phyloP scores from a whole-genome alignment of 1,140 invertebrate species.

The Ceratitis capitata region DNA sequence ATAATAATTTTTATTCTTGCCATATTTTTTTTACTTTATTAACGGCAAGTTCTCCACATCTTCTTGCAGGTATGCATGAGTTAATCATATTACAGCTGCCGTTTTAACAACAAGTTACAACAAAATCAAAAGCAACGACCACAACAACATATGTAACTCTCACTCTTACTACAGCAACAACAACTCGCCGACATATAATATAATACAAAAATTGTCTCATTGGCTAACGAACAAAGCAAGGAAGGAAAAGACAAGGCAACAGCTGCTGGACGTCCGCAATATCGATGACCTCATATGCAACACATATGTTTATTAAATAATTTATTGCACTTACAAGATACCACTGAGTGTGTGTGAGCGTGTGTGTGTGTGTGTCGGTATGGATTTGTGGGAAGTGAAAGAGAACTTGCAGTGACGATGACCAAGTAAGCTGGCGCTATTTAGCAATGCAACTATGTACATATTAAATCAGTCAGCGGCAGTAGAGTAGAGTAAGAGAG shows the following conservation, averaged over 20 bases:
- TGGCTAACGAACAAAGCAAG: not conserved
- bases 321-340: not conserved
- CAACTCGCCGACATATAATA: not conserved
- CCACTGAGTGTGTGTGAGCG: not conserved
- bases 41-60: no score
- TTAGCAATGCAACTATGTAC: not conserved
- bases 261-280: not conserved
- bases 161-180: not conserved
- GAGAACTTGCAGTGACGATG: not conserved
- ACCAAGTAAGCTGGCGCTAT: not conserved
- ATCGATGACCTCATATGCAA: conserved; percentile 6
- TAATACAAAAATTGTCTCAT: not conserved
- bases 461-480: no score
- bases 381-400: not conserved
- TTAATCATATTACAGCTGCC: not conserved
- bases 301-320: not conserved
- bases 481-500: not conserved
- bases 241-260: not conserved
- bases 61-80: no score
- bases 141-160: not conserved
- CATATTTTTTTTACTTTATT: no score
- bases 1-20: no score
- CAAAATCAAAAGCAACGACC: no score
- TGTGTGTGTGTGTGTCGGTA: not conserved
- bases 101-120: not conserved